These are phyloP conservation scores for Oophaga pumilio DNA, from an alignment of 2,113 vertebrate genomes.

Conservation along the genomic window DNA sequence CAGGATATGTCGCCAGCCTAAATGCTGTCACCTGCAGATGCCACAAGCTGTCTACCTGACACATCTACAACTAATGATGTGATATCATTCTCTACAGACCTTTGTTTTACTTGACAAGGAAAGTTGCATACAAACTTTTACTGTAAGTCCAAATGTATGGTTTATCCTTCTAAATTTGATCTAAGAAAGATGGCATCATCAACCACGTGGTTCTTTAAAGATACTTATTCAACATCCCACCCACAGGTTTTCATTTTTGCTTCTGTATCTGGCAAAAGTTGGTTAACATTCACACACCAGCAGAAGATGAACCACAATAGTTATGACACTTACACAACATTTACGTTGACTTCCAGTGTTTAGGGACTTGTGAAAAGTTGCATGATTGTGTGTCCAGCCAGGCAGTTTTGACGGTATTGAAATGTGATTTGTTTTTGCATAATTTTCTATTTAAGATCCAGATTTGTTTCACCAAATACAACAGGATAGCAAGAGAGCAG, in stretches of 20 bases:
- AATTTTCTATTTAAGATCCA: too few relatives aligned
- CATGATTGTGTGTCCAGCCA: too few relatives aligned
- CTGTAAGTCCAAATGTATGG: too few relatives aligned
- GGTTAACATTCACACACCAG: not conserved
- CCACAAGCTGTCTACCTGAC: not conserved
- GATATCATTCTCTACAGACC: not conserved
- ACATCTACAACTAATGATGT: not conserved
- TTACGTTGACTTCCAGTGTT: too few relatives aligned
- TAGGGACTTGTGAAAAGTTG: too few relatives aligned
- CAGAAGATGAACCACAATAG: not conserved
- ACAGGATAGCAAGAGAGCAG: too few relatives aligned
- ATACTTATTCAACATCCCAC: not conserved
- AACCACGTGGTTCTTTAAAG: not conserved
- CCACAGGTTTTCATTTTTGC: not conserved
- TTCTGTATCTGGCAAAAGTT: not conserved
- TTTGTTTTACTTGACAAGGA: not conserved
- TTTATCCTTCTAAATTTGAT: not conserved
- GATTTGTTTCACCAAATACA: too few relatives aligned
- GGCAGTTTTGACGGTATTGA: too few relatives aligned
- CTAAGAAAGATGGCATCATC: not conserved
- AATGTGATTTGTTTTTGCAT: too few relatives aligned
- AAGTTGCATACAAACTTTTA: not conserved
- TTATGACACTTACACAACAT: not conserved
- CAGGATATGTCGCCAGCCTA: not conserved
- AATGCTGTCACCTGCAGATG: not conserved